A percentile compares a stretch with the other conserved stretches of the same genome.
These are phyloP conservation scores for Phrynosoma blainvillii DNA, from an alignment of 2,113 vertebrate genomes.

Conservation along the genomic window DNA sequence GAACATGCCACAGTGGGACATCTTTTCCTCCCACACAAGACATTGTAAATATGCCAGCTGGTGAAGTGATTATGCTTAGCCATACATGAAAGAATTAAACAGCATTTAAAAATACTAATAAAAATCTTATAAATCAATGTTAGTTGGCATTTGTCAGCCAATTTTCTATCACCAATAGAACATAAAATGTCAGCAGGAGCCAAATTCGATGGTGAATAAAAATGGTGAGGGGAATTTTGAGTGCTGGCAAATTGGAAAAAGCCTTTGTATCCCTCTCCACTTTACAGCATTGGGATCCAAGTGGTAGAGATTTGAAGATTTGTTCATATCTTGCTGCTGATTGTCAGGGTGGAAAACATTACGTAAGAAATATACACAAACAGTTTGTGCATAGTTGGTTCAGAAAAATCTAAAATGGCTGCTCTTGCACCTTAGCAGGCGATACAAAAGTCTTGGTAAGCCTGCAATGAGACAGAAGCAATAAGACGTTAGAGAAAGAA, in stretches of 20 bases:
- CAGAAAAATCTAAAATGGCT: no score
- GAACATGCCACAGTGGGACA: slow-evolving; percentile 64
- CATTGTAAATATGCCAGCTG: slow-evolving; percentile 63
- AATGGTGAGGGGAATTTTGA: neutral
- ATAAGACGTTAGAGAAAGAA: no score
- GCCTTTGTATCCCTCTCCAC: neutral
- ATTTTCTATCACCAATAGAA: slow-evolving; percentile 2
- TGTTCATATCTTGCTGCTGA: no score
- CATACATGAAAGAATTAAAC: slow-evolving; percentile 57
- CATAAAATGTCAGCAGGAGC: neutral
- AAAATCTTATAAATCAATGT: accelerated
- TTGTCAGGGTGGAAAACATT: no score
- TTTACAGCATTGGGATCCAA: no score
- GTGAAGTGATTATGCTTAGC: slow-evolving; percentile 53
- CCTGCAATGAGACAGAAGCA: no score
- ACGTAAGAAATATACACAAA: neutral
- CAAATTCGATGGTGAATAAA: neutral
- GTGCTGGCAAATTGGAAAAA: no score
- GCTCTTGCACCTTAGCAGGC: no score
- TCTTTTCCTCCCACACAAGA: slow-evolving; percentile 52
- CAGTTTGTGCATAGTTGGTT: no score
- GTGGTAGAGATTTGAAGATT: no score
- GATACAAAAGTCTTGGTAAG: no score
- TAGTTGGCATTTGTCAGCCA: slow-evolving; percentile 38
- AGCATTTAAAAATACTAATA: slow-evolving; percentile 46